A percentile compares a stretch with the other conserved stretches of the same genome.
These are phyloP conservation scores for Notothenia coriiceps DNA, from an alignment of 2,113 vertebrate species.

Conservation along the genomic window DNA sequence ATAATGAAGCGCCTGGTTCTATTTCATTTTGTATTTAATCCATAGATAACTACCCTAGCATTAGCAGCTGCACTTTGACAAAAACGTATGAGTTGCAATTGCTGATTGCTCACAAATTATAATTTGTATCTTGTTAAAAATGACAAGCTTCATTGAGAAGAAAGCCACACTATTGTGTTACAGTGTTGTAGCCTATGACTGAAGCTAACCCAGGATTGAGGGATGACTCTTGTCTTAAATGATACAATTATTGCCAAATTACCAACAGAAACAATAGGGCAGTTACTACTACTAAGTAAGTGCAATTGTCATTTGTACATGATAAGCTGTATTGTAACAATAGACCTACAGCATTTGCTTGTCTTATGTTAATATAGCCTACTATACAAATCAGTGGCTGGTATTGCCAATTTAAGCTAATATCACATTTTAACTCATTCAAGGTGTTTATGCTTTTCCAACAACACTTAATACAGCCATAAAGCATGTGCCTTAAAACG, in stretches of 20 bases:
- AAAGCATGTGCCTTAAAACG: no score
- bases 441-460: neutral
- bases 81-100: neutral
- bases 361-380: no score
- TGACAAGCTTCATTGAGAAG: no score
- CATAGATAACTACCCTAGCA: neutral
- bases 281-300: no score
- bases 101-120: neutral
- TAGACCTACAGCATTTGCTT: no score
- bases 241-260: neutral
- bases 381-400: neutral
- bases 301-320: no score
- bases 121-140: neutral
- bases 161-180: no score
- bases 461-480: no score
- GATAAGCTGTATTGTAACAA: no score
- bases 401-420: neutral
- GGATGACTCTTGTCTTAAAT: neutral
- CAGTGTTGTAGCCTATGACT: neutral
- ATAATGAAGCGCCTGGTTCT: neutral
- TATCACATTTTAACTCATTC: neutral
- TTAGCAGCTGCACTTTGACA: no score
- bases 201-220: neutral
- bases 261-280: neutral
- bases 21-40: neutral